Evolutionary conservation across 2,797 vertebrate genomes (phyloP), one percentile per base, ranked within the genome.

Genomic region (Oryzias dopingdopingensis): DNA sequence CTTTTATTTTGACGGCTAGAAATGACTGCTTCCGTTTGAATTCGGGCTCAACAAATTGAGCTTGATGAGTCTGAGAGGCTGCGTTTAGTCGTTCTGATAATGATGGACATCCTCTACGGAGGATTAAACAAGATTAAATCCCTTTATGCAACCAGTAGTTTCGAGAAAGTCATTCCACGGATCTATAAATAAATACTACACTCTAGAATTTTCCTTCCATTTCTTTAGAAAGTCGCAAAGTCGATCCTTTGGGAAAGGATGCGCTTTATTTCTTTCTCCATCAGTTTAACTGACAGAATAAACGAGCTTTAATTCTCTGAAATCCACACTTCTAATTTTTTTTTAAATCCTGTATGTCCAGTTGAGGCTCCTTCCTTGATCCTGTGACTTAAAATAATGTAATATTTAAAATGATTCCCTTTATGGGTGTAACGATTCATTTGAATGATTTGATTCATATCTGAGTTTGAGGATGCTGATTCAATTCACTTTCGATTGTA

Each of bases 71-170:
- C 26, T 14, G 23, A 14, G 7, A 56, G 4, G 15, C 4, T 4
- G 14, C 18, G 43, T 51, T 63, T 37, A 52, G 51, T 52, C 22
- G 13, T 58, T 49, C 56, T 46, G 49, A 13, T 32, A 64, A 42
- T 50, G 49, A 67, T 26, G 52, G 73, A 74, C 66, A 76, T 26
- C 4, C 2, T 14, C 62, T 46, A 32, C 23, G 44, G 73, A 61
- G 62, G 58, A 57, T 42, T 7, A 42, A 59, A 67, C 29, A 13
- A 52, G 65, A 60, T 72, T 49, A 74, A 64, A 77, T 64, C 59
- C 24, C 10, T 23, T 83, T 65, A 85, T 56, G 74, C 77, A 81
- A 86, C 62, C 3, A 0, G 26, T 17, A 1, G 44, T 60, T 69
- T 76, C 66, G 42, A 79, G 62, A 80, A 65, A 55, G 51, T 68